These are phyloP conservation scores for Gila orcuttii DNA, from an alignment of 2,113 vertebrate genomes.

Conservation along the genomic window DNA sequence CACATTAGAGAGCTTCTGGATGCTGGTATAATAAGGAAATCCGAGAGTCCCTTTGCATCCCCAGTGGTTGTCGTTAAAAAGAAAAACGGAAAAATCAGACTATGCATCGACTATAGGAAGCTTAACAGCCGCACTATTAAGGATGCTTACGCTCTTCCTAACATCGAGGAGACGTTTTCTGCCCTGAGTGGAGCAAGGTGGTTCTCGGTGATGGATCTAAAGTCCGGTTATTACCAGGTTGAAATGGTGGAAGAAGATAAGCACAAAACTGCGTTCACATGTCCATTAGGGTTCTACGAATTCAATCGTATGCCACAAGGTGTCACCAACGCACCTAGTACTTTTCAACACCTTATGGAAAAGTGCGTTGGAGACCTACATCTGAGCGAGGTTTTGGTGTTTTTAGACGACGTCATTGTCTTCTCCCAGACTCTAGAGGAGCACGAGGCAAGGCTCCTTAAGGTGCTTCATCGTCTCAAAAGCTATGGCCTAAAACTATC, in stretches of 20 bases:
- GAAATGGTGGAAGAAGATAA: conserved; percentile 45
- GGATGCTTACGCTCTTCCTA: too few species aligned
- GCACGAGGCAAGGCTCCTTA: conserved; percentile 35
- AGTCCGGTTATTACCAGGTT: conserved; percentile 46
- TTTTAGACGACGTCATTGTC: too few species aligned
- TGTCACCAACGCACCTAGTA: too few species aligned
- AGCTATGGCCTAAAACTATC: conserved; percentile 7
- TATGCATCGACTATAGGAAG: background rate
- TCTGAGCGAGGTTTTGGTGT: too few species aligned
- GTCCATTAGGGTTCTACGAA: conserved; percentile 41
- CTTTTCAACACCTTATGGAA: too few species aligned
- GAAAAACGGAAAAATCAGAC: background rate
- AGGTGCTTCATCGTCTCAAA: conserved; percentile 24
- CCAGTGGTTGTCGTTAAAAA: background rate
- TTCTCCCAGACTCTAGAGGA: conserved; percentile 28
- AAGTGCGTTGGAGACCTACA: too few species aligned
- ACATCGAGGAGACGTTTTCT: background rate
- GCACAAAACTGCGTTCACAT: conserved; percentile 29
- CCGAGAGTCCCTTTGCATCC: conserved; percentile 41
- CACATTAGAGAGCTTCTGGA: conserved; percentile 26
- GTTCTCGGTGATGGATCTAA: conserved; percentile 39
- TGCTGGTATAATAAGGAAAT: background rate
- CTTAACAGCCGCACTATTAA: background rate
- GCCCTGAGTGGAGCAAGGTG: conserved; percentile 5
- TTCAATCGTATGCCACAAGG: background rate